phyloP scores from a whole-genome alignment of 1,140 invertebrate species.

The Helicoverpa zea region DNA sequence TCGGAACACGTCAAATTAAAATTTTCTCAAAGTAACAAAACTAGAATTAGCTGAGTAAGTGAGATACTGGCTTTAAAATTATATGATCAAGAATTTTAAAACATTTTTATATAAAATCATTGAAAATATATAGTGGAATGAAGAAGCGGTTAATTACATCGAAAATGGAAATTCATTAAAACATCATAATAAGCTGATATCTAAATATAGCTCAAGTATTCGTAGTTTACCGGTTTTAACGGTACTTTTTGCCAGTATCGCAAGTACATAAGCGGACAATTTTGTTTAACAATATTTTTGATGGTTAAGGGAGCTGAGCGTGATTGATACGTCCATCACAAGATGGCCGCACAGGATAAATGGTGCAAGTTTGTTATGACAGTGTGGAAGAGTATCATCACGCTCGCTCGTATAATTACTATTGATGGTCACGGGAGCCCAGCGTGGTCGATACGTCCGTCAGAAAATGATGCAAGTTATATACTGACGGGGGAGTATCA shows the following conservation, averaged over 20 bases:
- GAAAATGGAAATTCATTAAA: constrained; percentile 3
- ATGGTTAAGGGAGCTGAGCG: constrained; percentile 3
- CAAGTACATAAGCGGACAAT: constrained; percentile 33
- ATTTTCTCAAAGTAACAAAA: constrained; percentile 30
- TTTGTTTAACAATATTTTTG: constrained; percentile 40
- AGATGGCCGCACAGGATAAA: neutral
- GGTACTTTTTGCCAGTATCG: constrained; percentile 26
- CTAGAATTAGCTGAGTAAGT: constrained; percentile 29
- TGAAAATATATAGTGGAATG: constrained; percentile 22
- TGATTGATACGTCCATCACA: constrained; percentile 11
- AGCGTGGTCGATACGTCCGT: neutral
- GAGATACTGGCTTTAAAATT: constrained; percentile 35
- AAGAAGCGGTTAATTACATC: neutral
- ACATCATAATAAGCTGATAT: neutral
- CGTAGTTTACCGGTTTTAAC: constrained; percentile 26
- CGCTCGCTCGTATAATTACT: too few relatives aligned
- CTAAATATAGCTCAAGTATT: neutral
- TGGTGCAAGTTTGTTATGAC: too few relatives aligned
- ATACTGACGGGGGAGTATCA: neutral
- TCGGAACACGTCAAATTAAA: constrained; percentile 30
- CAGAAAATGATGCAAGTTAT: neutral
- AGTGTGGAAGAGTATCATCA: too few relatives aligned
- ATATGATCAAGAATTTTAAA: constrained; percentile 31
- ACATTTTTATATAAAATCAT: constrained; percentile 24
- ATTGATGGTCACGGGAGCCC: constrained; percentile 5